Percentiles rank a stretch among this genome's conserved stretches.
phyloP scores from a whole-genome alignment of 1,140 invertebrate genomes.

The Ooceraea biroi region DNA sequence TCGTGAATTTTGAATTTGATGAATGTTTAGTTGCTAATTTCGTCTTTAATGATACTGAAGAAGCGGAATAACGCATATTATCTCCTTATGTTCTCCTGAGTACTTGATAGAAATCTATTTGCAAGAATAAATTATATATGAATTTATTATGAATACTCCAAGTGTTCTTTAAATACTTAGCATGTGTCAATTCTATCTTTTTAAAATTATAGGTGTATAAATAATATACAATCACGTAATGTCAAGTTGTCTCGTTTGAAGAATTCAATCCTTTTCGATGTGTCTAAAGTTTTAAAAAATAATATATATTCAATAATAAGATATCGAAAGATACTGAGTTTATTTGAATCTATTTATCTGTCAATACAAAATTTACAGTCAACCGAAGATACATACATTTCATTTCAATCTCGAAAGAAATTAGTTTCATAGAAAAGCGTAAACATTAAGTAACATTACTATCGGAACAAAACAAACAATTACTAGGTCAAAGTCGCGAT shows the following conservation, averaged over 20 bases:
- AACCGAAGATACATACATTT: not conserved
- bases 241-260: not conserved
- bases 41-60: not conserved
- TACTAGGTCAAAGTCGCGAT: not conserved
- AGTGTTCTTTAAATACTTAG: not conserved
- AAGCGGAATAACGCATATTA: not conserved
- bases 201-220: not conserved
- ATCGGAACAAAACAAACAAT: not conserved
- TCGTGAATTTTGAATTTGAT: not conserved
- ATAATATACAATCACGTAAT: not conserved
- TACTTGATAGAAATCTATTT: constrained; percentile 15
- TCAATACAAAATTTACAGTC: not conserved
- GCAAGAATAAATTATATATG: constrained; percentile 6
- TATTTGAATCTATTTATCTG: not conserved
- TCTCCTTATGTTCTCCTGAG: not conserved
- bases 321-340: not conserved
- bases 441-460: not conserved
- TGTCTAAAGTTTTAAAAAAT: not conserved
- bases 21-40: not conserved
- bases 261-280: not conserved
- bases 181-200: not conserved
- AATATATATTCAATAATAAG: constrained; percentile 1
- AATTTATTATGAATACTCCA: not conserved
- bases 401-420: not conserved
- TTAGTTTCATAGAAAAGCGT: not conserved